A percentile compares a stretch with the other conserved stretches of the same genome.
phyloP scores from a whole-genome alignment of 1,140 invertebrate genomes.

The Acromyrmex echinatior region DNA sequence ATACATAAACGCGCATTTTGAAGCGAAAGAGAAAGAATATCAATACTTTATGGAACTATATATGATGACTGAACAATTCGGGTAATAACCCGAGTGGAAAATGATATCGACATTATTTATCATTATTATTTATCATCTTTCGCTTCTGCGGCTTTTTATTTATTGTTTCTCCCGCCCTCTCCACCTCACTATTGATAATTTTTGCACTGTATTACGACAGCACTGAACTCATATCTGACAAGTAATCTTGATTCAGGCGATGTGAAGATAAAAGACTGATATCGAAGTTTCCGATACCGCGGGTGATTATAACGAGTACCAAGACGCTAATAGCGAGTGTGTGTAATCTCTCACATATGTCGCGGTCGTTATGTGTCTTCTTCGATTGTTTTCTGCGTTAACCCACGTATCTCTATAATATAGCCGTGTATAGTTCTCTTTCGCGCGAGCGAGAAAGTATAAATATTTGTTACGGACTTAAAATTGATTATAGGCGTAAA shows the following conservation, averaged over 20 bases:
- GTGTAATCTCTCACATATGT: constrained; percentile 53
- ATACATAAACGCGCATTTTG: constrained; percentile 5
- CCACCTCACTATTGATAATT: neutral
- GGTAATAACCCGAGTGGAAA: constrained; percentile 6
- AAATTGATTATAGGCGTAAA: constrained; percentile 65
- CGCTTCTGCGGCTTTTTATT: neutral
- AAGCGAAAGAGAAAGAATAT: constrained; percentile 10
- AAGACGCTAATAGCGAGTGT: constrained; percentile 49
- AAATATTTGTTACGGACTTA: constrained; percentile 52
- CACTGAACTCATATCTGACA: constrained; percentile 57
- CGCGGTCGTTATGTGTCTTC: constrained; percentile 46
- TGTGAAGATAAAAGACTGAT: constrained; percentile 69
- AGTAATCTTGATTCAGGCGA: constrained; percentile 64
- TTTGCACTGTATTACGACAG: constrained; percentile 30
- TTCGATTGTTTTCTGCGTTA: constrained; percentile 46
- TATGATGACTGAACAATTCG: neutral
- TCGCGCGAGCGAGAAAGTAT: constrained; percentile 55
- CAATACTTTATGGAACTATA: constrained; percentile 3
- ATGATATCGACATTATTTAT: neutral
- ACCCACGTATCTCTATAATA: constrained; percentile 41
- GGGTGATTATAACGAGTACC: constrained; percentile 53
- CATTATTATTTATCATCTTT: neutral
- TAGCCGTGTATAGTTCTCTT: constrained; percentile 55
- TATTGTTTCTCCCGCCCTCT: neutral
- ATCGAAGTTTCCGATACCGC: constrained; percentile 48